Evolutionary conservation across 2,888 invertebrate genomes (phyloP).

Genomic region (Meteorus cinctellus): DNA sequence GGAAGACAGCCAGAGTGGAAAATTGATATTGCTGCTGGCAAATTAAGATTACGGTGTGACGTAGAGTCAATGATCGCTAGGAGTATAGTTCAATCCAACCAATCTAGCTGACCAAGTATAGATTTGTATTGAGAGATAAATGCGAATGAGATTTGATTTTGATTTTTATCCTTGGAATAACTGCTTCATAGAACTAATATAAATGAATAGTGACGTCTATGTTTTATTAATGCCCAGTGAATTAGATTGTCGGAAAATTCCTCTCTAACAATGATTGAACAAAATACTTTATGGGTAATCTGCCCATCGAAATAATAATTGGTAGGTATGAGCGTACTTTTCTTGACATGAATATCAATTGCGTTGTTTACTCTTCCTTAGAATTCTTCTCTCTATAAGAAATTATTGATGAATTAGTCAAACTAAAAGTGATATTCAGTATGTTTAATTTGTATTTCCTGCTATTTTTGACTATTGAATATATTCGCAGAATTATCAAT

Average conservation of each 20-base stretch:
- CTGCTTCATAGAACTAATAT: too few species aligned
- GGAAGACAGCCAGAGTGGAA: conserved; percentile 39
- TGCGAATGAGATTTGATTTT: not conserved
- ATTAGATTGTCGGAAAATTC: conserved; percentile 27
- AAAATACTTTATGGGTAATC: not conserved
- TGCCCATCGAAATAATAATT: not conserved
- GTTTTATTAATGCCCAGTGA: not conserved
- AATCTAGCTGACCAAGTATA: conserved; percentile 1
- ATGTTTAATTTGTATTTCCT: too few species aligned
- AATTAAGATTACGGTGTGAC: conserved; percentile 44
- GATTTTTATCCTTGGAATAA: not conserved
- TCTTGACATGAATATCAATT: not conserved
- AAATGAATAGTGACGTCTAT: too few species aligned
- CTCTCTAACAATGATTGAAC: not conserved
- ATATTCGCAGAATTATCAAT: too few species aligned
- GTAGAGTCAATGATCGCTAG: conserved; percentile 40
- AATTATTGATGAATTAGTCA: too few species aligned
- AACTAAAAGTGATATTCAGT: too few species aligned
- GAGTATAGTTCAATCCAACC: conserved; percentile 21
- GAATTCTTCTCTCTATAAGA: not conserved
- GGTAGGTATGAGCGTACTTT: not conserved
- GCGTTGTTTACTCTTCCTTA: not conserved
- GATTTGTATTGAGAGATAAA: not conserved
- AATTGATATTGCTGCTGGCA: conserved; percentile 47
- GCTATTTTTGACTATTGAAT: too few species aligned